Base-by-base conservation (phyloP, 1,140 invertebrate species). In the Aphaenogaster ashmeadi region DNA sequence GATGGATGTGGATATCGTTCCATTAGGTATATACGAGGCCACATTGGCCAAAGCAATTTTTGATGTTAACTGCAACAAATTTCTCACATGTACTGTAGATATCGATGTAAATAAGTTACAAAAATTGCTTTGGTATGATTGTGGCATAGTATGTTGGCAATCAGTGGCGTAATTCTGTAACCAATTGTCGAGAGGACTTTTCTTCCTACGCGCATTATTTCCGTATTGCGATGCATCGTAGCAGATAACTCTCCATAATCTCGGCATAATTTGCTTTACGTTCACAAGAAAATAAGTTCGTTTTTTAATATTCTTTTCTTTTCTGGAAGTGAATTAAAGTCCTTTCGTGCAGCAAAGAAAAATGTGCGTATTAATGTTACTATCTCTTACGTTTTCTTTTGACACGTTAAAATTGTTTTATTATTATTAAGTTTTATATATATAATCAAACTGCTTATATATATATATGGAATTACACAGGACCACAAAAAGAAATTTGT, bases 1-100 rank as follows among this genome's bases (percentile, higher is more conserved):
- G 87, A 92, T 92, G 87, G 72, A 64, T 81, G 62, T 75, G 85
- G 58, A 88, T 91, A 89, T 89, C 56, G 7, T 71, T 84, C 47
- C 15, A 60, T 84, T 89, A 77, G 67, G 86, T 80, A 86, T 58
- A 78, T 71, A 47, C 38, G 1, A 54, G 36, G 44, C 41, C 33
- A 60, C 54, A 2, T 47, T 44, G 7, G 6, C 44, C 80, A 50
- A 62, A 60, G 69, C 80, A 84, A 60, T 84, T 71, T 81, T 81
- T 44, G 2, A 13, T 56, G 47, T 71, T 66, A 27, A 27, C 1
- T 21, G 38, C 74, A 62, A 27, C 13, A 41, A 36, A 36, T 36
- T 36, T 15, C 9, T 52, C 18, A 66, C 18, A 9, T 4, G 6
- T 9, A 11, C 8, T n/a, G 0, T 18, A n/a, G 6, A 33, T n/a